These are phyloP conservation scores for Pheosia gnoma DNA, from an alignment of 2,888 invertebrate genomes.

Conservation along the genomic window DNA sequence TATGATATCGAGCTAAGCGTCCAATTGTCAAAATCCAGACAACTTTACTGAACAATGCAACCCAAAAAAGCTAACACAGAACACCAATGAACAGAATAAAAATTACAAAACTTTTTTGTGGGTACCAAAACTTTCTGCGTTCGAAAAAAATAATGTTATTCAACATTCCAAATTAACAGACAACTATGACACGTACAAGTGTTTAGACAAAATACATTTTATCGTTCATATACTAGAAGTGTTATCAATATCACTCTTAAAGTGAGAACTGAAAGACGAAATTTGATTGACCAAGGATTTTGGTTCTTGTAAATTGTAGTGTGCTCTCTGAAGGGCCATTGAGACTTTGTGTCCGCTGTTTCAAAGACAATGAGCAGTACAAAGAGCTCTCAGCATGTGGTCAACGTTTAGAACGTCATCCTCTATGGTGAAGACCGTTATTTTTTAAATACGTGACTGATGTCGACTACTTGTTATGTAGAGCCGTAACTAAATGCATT, in stretches of 20 bases:
- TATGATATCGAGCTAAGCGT: too few species aligned
- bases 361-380: slow-evolving; percentile 75
- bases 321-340: slow-evolving; percentile 58
- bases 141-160: slow-evolving; percentile 61
- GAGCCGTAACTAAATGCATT: slow-evolving; percentile 28
- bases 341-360: slow-evolving; percentile 67
- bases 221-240: slow-evolving; percentile 16
- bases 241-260: neutral
- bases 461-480: slow-evolving; percentile 38
- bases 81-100: slow-evolving; percentile 61
- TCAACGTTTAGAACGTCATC: slow-evolving; percentile 64
- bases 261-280: slow-evolving; percentile 31
- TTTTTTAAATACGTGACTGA: slow-evolving; percentile 54
- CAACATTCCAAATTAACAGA: slow-evolving; percentile 78
- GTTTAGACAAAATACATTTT: slow-evolving; percentile 51
- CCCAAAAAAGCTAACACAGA: slow-evolving; percentile 48
- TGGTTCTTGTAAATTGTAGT: slow-evolving; percentile 30
- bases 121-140: slow-evolving; percentile 64
- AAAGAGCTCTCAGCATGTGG: slow-evolving; percentile 74
- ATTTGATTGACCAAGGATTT: slow-evolving; percentile 25
- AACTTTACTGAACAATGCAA: slow-evolving; percentile 30
- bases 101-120: slow-evolving; percentile 55
- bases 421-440: slow-evolving; percentile 61
- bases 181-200: slow-evolving; percentile 81
- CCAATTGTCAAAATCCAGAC: neutral